Evolutionary conservation across 2,797 vertebrate species (phyloP), one percentile per base, ranked within the genome.

Genomic region (Rhodeus uyekii): DNA sequence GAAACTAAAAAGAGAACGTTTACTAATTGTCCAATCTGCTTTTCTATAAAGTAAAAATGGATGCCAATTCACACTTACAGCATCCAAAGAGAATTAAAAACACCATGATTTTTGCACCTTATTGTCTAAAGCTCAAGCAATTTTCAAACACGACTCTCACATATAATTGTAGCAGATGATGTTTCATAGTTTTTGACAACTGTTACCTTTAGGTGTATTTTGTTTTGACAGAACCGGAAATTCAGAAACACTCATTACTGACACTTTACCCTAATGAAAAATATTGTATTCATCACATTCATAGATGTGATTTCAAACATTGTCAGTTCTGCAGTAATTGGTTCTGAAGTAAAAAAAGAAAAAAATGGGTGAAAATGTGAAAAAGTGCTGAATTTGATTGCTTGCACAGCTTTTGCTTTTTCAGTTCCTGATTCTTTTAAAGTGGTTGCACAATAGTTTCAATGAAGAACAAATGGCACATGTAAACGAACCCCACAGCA

Each of bases 341-440:
- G 9, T 44, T 78, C 22, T 53, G 44, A 38, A 86, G 60, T 68
- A 46, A 69, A 75, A 53, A 77, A 69, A 79, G n/a, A n/a, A 36
- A 36, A 16, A 46, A 42, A 42, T 65, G 60, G 64, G 58, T 78
- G 38, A 64, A 83, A 83, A 53, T 74, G 32, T 46, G 14, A 46
- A 55, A 53, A 58, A 24, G 55, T 83, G 65, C 73, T 78, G 68
- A 76, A 44, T 46, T 84, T 82, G 76, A 67, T 60, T 79, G 50
- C 83, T 79, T 84, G 64, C 79, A 64, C 44, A 80, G 63, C 46
- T 87, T 82, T 87, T 78, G 80, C 84, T 75, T 76, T 76, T 87
- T 88, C 86, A 80, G 75, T 88, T 89, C 87, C 88, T 87, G 78
- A 84, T 89, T 88, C 85, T 71, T 61, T 80, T 72, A 82, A 82